Evolutionary conservation across 2,888 invertebrate species (phyloP), one percentile per base, ranked within the genome.

Genomic region (Melinaea marsaeus): DNA sequence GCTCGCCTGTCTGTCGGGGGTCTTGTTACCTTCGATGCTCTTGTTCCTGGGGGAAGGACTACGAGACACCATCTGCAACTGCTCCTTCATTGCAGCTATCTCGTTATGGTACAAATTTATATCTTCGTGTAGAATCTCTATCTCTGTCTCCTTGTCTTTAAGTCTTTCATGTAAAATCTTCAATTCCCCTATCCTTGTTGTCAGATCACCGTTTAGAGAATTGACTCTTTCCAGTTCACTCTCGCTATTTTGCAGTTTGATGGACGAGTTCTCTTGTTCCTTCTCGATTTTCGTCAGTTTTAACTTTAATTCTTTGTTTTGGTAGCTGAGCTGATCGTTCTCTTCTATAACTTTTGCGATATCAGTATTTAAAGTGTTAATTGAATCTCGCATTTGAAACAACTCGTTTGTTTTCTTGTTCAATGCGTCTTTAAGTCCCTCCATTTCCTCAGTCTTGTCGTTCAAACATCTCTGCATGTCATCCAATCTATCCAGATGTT

Each of bases 21-120:
- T 89, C 2, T 85, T 90, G 71, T 90, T 91, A 4, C 89, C 86
- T 35, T 93, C 93, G 13, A 92, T 81, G 63, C 83, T 88, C 69
- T 92, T 92, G 60, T 88, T 92, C 62, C 92, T 91, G 13, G 92
- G 92, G 74, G 94, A 93, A 13, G 93, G 92, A 62, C 91, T 91
- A 1, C 90, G 72, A 0, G 90, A 89, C 2, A 80, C 88, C 84
- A 91, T 85, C 74, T 91, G 83, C 7, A 91, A 61, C 65, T 91
- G 88, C 35, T 88, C 85, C 64, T 91, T 91, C 7, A 92, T 71
- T 1, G 81, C 77, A 6, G 85, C 84, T 62, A 92, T 86, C 69
- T 92, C 92, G 59, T 87, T 90, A 65, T 92, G 91, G 72, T 91
- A 92, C 2, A 84, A 76, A 58, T 86, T 85, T 0, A 90, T 85